Evolutionary conservation across 2,888 invertebrate genomes (phyloP), one percentile per base, ranked within the genome.

Genomic region (Harpalus rubripes): DNA sequence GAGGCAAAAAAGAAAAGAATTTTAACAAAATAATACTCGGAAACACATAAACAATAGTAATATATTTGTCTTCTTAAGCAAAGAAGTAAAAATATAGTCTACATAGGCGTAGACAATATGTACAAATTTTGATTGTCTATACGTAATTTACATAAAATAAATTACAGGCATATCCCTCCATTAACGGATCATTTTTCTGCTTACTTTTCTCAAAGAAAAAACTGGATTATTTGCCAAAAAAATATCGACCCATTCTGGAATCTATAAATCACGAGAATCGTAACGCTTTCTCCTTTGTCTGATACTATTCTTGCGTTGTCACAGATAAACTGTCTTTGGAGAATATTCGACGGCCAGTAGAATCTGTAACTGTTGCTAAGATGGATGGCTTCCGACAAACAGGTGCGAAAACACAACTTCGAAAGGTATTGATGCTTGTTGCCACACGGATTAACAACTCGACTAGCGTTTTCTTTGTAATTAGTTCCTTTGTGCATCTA

Each of bases 261-360:
- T 10, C 44, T 12, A 52, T 52, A 52, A 52, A 52, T 52, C 44
- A 52, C 7, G 8, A 8, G 44, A 52, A 8, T 52, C 10, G 44
- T 52, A 52, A 52, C 44, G 10, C 10, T 8, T 52, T 10, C 44
- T 52, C 44, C 10, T 52, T 52, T 52, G 44, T 52, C 44, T 5
- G 44, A 52, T 12, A 12, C 44, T 52, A 52, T 52, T 12, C 44
- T 8, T 52, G 10, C 12, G 44, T 52, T 52, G 44, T 52, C 44
- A 52, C 44, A 52, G 10, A 52, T 52, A 52, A 52, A 44, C 44
- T 44, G 44, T 52, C 44, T 52, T 52, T 52, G 44, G 44, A 52
- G 44, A 52, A 52, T 52, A 52, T 52, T 52, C 10, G 44, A 52
- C 44, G 44, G 10, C 44, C 44, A 52, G 44, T 0, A 12, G 44